Conservation (phyloP, 1,140 invertebrate genomes). For the Dufourea novaeangliae region DNA sequence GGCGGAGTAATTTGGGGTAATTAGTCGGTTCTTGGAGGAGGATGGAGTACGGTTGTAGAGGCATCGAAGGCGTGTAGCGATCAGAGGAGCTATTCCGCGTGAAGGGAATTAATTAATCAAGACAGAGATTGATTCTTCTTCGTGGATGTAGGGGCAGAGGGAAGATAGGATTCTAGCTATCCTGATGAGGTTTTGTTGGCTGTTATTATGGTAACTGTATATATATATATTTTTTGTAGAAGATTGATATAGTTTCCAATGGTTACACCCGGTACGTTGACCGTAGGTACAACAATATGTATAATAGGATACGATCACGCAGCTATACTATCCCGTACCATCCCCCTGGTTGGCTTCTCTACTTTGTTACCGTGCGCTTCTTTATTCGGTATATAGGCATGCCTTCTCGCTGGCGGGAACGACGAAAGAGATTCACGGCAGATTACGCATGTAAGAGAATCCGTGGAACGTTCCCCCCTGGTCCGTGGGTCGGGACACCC, state of each 20-base stretch:
- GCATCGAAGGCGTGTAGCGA: not conserved
- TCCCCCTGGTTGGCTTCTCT: conserved; percentile 33
- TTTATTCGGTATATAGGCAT: conserved; percentile 51
- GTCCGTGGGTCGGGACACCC: conserved; percentile 48
- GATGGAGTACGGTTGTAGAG: not conserved
- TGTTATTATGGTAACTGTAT: too few species aligned
- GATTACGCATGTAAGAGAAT: conserved; percentile 47
- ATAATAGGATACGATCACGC: conserved; percentile 44
- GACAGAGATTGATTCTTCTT: not conserved
- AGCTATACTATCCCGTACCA: conserved; percentile 28
- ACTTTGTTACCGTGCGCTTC: conserved; percentile 43
- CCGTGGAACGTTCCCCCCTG: not conserved
- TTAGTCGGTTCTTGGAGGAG: not conserved
- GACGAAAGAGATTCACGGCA: conserved; percentile 43
- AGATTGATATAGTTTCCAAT: not conserved
- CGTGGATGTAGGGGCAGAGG: not conserved
- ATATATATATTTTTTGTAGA: not conserved
- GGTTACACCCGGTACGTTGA: conserved; percentile 21
- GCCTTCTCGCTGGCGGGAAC: conserved; percentile 28
- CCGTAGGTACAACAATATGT: conserved; percentile 26
- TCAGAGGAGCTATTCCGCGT: not conserved
- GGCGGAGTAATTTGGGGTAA: conserved; percentile 15
- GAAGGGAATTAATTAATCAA: conserved; percentile 7
- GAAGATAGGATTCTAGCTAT: not conserved
- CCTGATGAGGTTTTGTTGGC: not conserved